Conservation (phyloP, 2,113 vertebrate genomes). For the Motacilla tschutschensis region DNA sequence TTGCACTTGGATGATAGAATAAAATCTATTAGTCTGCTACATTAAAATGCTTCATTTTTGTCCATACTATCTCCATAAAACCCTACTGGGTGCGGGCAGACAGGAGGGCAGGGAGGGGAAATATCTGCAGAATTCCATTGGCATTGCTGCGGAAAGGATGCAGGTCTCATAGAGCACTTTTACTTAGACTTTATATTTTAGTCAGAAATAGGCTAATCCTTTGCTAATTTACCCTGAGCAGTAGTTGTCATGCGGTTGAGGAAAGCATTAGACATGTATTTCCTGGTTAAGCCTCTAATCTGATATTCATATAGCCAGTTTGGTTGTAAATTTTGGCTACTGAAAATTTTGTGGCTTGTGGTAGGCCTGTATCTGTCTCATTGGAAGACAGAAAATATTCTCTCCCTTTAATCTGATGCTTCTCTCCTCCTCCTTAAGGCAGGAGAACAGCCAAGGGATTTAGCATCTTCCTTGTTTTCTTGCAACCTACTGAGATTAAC, state of each 20-base stretch:
- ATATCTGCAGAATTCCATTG: neutral
- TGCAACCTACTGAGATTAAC: constrained; percentile 39
- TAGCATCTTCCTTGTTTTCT: constrained; percentile 25
- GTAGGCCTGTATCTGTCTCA: constrained; percentile 24
- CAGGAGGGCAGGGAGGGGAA: neutral
- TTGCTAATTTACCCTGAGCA: neutral
- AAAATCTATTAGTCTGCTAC: neutral
- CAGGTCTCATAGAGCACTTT: neutral
- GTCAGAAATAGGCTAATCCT: neutral
- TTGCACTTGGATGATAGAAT: neutral
- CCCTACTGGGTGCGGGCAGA: neutral
- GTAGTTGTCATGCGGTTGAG: neutral
- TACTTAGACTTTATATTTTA: neutral
- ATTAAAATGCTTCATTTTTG: neutral
- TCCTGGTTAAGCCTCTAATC: constrained; percentile 26
- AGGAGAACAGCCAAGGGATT: constrained; percentile 42
- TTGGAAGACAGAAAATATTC: constrained; percentile 45
- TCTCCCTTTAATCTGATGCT: constrained; percentile 39
- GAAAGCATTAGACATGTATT: constrained; percentile 20
- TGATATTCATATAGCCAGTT: constrained; percentile 19
- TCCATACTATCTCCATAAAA: neutral
- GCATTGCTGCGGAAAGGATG: neutral
- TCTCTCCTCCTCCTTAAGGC: constrained; percentile 53
- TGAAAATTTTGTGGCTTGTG: neutral
- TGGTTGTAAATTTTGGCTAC: constrained; percentile 35